Evolutionary conservation across 2,113 vertebrate genomes (phyloP).

Genomic region (Passerina amoena): DNA sequence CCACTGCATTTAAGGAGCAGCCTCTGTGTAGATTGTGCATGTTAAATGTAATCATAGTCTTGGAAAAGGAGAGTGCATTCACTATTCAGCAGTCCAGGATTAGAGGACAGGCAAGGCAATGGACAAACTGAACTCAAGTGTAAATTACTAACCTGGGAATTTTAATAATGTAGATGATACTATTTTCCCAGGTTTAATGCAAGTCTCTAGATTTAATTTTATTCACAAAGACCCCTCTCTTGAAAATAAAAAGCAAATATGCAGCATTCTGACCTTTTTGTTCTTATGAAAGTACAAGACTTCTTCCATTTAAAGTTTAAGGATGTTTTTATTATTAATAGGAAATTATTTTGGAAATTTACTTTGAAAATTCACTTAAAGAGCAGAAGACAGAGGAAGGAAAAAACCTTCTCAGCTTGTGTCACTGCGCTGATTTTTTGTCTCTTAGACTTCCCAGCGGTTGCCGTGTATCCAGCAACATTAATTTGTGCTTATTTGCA

Average conservation of each 20-base stretch:
- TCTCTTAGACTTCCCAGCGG: background rate
- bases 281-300: background rate
- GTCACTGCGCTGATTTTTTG: background rate
- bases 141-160: background rate
- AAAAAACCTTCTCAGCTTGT: background rate
- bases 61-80: background rate
- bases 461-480: background rate
- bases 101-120: background rate
- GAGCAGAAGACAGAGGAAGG: background rate
- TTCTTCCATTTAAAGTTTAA: background rate
- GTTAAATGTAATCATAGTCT: background rate
- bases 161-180: background rate
- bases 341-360: too few species aligned
- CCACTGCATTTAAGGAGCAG: background rate
- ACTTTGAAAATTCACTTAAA: background rate
- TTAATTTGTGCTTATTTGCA: background rate
- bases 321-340: background rate
- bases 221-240: background rate
- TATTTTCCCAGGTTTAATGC: background rate
- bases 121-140: background rate
- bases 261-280: background rate
- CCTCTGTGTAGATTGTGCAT: accelerated
- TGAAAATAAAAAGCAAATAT: background rate
- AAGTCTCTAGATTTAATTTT: background rate
- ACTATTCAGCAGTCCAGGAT: background rate